Percentiles rank a stretch among this genome's conserved stretches.
phyloP scores from a whole-genome alignment of 2,113 vertebrate genomes.

The Proterorhinus semilunaris region DNA sequence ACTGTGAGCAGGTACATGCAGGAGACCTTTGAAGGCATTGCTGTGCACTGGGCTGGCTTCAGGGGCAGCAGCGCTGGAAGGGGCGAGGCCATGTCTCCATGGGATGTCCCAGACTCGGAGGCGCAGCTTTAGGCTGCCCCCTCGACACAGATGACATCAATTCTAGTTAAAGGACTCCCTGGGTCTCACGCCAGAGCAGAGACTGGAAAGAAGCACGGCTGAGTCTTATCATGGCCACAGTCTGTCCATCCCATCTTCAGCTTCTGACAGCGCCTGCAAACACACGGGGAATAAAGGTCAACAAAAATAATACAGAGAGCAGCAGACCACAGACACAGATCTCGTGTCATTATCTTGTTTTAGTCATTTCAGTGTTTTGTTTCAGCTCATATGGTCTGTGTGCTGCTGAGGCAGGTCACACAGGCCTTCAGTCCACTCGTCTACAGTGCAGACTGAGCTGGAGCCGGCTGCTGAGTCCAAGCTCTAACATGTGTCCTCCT shows the following conservation, averaged over 20 bases:
- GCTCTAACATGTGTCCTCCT: not conserved
- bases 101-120: conserved; percentile 52
- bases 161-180: conserved; percentile 22
- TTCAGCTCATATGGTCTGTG: conserved; percentile 24
- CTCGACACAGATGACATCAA: conserved; percentile 65
- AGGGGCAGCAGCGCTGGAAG: conserved; percentile 44
- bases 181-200: conserved; percentile 12
- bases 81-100: conserved; percentile 57
- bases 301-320: conserved; percentile 14
- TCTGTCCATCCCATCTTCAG: conserved; percentile 38
- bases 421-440: conserved; percentile 12
- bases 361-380: conserved; percentile 22
- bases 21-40: conserved; percentile 97
- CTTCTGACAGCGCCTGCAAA: conserved; percentile 38
- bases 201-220: conserved; percentile 17
- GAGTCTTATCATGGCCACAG: conserved; percentile 23
- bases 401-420: conserved; percentile 1
- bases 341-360: no score
- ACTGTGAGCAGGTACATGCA: conserved; percentile 96
- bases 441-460: not conserved
- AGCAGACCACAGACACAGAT: no score
- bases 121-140: conserved; percentile 79
- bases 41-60: conserved; percentile 66
- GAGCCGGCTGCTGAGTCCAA: not conserved
- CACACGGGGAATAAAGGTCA: conserved; percentile 25